Evolutionary conservation across 2,888 invertebrate genomes (phyloP).

Genomic region (Venusia cambrica): DNA sequence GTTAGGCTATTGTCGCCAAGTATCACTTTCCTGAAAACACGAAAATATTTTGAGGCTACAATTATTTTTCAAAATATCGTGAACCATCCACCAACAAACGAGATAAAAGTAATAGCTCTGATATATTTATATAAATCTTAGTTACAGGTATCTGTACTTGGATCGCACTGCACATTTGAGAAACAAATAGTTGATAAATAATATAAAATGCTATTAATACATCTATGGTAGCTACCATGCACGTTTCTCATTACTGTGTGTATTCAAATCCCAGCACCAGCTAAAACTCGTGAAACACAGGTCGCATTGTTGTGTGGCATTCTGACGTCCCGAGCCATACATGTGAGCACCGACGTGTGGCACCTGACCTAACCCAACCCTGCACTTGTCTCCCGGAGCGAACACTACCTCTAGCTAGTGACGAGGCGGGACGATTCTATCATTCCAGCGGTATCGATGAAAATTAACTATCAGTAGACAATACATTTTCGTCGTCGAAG

Average conservation of each 20-base stretch:
- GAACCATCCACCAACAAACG: too few species aligned
- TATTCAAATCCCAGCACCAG: slow-evolving; percentile 27
- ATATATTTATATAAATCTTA: too few species aligned
- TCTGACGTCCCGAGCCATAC: slow-evolving; percentile 21
- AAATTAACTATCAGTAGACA: slow-evolving; percentile 11
- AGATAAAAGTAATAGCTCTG: too few species aligned
- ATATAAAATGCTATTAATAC: slow-evolving; percentile 1
- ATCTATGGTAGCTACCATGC: slow-evolving; percentile 6
- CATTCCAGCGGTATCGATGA: slow-evolving; percentile 34
- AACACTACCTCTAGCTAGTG: slow-evolving; percentile 46
- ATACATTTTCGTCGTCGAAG: too few species aligned
- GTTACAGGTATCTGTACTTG: too few species aligned
- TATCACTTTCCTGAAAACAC: too few species aligned
- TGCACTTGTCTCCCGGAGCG: slow-evolving; percentile 69
- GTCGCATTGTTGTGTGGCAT: slow-evolving; percentile 34
- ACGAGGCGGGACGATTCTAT: slow-evolving; percentile 28
- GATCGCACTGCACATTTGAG: too few species aligned
- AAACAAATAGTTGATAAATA: not conserved
- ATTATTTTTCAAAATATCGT: too few species aligned
- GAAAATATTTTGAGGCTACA: too few species aligned
- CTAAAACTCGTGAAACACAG: slow-evolving; percentile 33
- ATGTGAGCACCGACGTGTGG: slow-evolving; percentile 60
- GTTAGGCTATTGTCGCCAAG: too few species aligned
- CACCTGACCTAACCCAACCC: slow-evolving; percentile 77
- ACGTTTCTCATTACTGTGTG: slow-evolving; percentile 16